Percentiles rank a stretch among this genome's conserved stretches.
These are phyloP conservation scores for Psilopsiagon aurifrons DNA, from an alignment of 2,113 vertebrate genomes.

Conservation along the genomic window DNA sequence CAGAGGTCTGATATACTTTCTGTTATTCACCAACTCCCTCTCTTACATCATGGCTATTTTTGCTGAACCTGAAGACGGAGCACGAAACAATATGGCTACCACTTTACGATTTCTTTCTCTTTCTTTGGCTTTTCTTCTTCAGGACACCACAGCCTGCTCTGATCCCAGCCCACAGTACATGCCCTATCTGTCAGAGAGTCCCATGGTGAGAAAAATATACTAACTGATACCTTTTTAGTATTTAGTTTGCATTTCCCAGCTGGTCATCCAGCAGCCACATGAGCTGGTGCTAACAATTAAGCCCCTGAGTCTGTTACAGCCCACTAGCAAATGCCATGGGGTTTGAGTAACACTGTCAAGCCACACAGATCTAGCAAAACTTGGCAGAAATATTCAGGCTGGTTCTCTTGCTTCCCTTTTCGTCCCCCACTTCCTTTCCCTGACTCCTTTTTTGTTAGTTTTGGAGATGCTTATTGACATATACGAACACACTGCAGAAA, in stretches of 20 bases:
- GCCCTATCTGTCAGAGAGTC: not conserved
- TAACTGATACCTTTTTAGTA: not conserved
- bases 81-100: not conserved
- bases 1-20: not conserved
- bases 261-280: not conserved
- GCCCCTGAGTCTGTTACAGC: not conserved
- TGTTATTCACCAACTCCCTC: not conserved
- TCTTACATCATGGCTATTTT: not conserved
- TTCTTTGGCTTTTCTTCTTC: not conserved
- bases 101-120: not conserved
- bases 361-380: conserved; percentile 13
- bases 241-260: not conserved
- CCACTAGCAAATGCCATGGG: conserved; percentile 14
- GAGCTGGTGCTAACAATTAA: conserved; percentile 8
- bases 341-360: conserved; percentile 12
- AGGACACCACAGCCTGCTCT: not conserved
- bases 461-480: conserved; percentile 42
- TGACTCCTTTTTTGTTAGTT: conserved; percentile 52
- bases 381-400: not conserved
- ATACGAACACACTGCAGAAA: conserved; percentile 7
- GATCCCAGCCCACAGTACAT: not conserved
- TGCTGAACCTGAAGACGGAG: not conserved
- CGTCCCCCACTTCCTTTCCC: not conserved
- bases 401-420: not conserved
- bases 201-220: not conserved